A percentile compares a stretch with the other conserved stretches of the same genome.
Conservation (phyloP, 2,113 vertebrate genomes). For the Cyanoderma ruficeps region DNA sequence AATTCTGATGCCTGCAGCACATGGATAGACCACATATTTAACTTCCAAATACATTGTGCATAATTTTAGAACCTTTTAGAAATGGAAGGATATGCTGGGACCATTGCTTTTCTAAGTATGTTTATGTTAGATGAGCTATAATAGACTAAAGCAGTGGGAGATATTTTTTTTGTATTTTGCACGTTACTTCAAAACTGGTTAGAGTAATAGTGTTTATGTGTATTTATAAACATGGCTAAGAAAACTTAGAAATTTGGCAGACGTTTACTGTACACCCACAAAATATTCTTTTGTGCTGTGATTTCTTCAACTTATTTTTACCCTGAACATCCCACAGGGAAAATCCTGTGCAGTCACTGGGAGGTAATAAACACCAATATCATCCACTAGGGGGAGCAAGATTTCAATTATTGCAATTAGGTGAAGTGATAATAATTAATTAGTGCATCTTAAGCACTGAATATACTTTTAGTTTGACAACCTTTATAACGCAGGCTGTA, state of each 20-base stretch:
- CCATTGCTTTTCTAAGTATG: background rate
- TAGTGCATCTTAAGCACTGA: background rate
- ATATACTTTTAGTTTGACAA: background rate
- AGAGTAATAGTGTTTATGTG: background rate
- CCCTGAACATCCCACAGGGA: background rate
- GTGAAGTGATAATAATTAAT: background rate
- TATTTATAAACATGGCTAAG: background rate
- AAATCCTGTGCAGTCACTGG: background rate
- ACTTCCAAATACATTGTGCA: background rate
- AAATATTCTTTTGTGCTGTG: background rate
- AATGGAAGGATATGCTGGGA: background rate
- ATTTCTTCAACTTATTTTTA: background rate
- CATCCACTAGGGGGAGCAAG: conserved; percentile 36
- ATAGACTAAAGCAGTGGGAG: background rate
- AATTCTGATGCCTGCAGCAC: background rate
- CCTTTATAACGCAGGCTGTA: background rate
- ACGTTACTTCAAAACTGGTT: background rate
- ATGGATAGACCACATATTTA: background rate
- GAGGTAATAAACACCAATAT: background rate
- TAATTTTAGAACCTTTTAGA: background rate
- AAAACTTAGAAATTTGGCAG: background rate
- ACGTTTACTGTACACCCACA: background rate
- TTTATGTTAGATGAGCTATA: background rate
- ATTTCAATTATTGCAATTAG: background rate
- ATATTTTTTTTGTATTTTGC: conserved; percentile 7